Conservation (phyloP, 1,140 invertebrate species). For the Hermetia illucens region DNA sequence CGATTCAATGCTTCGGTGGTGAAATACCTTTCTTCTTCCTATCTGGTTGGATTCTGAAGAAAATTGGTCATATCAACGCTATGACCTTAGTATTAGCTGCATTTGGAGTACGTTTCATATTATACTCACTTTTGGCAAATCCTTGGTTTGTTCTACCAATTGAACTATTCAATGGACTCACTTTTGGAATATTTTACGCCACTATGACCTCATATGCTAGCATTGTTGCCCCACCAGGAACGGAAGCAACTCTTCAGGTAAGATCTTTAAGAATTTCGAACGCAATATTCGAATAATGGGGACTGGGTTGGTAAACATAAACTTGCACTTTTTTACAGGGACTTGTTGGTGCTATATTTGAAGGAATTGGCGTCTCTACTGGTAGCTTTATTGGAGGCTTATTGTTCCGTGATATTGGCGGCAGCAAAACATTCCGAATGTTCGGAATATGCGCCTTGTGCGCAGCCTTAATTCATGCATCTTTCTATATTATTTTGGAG, state of each 20-base stretch:
- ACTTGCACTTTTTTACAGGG: constrained; percentile 38
- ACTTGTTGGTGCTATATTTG: constrained; percentile 69
- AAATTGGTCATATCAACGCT: constrained; percentile 65
- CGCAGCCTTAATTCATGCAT: constrained; percentile 46
- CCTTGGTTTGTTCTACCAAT: constrained; percentile 73
- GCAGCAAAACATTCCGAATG: constrained; percentile 47
- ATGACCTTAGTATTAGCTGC: constrained; percentile 69
- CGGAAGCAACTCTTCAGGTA: constrained; percentile 70
- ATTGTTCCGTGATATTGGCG: constrained; percentile 43
- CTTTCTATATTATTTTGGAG: no score
- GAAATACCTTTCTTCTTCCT: constrained; percentile 81
- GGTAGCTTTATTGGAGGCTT: constrained; percentile 61
- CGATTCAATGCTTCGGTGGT: constrained; percentile 71
- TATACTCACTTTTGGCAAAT: constrained; percentile 67
- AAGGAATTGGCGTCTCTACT: constrained; percentile 65
- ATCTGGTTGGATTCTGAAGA: constrained; percentile 61
- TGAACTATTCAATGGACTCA: constrained; percentile 74
- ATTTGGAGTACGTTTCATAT: constrained; percentile 60
- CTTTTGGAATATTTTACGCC: constrained; percentile 78
- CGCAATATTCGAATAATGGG: background rate
- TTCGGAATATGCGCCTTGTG: constrained; percentile 54
- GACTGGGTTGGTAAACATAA: background rate
- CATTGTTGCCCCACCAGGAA: constrained; percentile 69
- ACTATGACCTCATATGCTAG: constrained; percentile 82
- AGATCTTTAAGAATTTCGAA: background rate